Conservation (phyloP, 2,113 vertebrate genomes). For the Merops nubicus region DNA sequence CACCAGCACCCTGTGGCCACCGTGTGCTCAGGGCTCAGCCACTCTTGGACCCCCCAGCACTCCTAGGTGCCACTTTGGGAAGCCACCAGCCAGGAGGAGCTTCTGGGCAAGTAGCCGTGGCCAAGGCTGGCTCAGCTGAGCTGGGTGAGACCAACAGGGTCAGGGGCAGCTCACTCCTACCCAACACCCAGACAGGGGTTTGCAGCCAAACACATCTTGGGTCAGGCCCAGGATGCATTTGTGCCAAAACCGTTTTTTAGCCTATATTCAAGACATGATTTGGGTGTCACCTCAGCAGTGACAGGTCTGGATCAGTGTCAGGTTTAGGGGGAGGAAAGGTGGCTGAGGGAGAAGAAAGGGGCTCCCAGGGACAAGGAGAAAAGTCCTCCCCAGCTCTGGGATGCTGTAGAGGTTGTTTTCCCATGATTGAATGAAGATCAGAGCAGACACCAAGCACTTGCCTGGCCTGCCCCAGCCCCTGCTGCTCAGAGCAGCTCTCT, state of each 20-base stretch:
- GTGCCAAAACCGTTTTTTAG: not conserved
- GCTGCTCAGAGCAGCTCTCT: not conserved
- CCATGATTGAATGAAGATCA: not conserved
- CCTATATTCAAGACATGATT: not conserved
- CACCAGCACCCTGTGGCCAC: not conserved
- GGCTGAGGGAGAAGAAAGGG: not conserved
- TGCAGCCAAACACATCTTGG: not conserved
- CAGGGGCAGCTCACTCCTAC: not conserved
- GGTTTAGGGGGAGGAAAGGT: not conserved
- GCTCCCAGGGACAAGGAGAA: not conserved
- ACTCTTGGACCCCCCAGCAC: accelerated
- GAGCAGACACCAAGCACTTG: not conserved
- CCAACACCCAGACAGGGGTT: not conserved
- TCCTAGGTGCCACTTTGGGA: not conserved
- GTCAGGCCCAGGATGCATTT: not conserved
- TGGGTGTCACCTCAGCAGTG: not conserved
- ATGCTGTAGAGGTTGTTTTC: not conserved
- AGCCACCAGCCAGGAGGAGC: accelerated
- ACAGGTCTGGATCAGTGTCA: not conserved
- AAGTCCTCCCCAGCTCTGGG: not conserved
- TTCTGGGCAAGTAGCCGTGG: accelerated
- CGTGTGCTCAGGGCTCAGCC: not conserved
- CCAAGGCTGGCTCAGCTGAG: not conserved
- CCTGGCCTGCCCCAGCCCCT: not conserved
- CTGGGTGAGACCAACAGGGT: not conserved